Base-by-base conservation (phyloP, 2,113 vertebrate genomes). In the Caretta caretta region DNA sequence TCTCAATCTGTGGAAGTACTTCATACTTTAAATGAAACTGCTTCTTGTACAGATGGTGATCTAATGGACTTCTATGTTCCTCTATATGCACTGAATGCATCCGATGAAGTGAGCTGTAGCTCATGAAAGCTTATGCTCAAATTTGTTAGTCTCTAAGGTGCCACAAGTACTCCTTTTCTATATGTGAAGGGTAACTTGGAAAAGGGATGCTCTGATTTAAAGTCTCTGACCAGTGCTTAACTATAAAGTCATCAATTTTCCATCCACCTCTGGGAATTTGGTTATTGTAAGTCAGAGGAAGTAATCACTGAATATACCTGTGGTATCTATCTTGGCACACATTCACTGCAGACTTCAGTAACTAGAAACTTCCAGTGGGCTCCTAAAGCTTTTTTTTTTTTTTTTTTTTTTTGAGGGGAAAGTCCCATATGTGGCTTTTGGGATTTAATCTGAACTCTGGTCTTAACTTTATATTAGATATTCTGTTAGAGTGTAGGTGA, bases 381-480 rank as follows among this genome's bases (percentile, higher is more conserved):
- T 76, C 17, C 51, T 87, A 54, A 94, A 87, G 62, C 16, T 6
- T 35, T 1, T 6, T 7, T 27, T 46, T n/a, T 57, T 46, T 75
- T 35, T n/a, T n/a, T 50, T 8, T 17, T 50, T 8, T 10, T 29
- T 42, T 49, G 53, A 79, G 48, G 16, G 27, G 5, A 75, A n/a
- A 13, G 27, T 85, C 90, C 94, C 82, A 49, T 89, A 6, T 42
- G 86, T 90, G 59, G n/a, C 42, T 51, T 89, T 93, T 90, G 48
- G 65, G 93, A 86, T 84, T 76, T 93, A 96, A 86, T 5, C 11
- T 16, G 65, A 90, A 69, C 65, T 69, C 35, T 38, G 35, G 14
- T 65, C 27, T 90, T 11, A 83, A 89, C 75, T 82, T 93, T 49
- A 11, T 49, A 49, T 49, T 49, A 49, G 49, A 49, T 49, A 49